Evolutionary conservation across 2,888 invertebrate species (phyloP).

Genomic region (Netelia melanura): DNA sequence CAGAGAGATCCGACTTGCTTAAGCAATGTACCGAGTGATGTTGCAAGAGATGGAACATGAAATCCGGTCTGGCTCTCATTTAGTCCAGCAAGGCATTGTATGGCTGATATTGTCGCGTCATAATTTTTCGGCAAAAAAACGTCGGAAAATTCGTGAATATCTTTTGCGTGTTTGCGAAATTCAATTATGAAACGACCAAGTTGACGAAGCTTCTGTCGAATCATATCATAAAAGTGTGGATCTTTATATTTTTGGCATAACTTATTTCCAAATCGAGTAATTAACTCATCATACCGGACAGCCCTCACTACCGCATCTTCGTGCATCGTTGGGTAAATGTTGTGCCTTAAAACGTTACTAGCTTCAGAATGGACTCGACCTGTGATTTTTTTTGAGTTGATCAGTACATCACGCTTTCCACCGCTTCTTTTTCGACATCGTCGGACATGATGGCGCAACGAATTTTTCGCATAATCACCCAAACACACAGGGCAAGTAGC

Average conservation of each 20-base stretch:
- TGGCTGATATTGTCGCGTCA: conserved; percentile 42
- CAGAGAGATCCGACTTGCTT: conserved; percentile 62
- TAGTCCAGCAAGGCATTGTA: conserved; percentile 55
- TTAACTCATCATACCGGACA: conserved; percentile 60
- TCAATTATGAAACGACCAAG: conserved; percentile 59
- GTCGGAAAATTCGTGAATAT: conserved; percentile 44
- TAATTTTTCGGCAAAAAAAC: conserved; percentile 62
- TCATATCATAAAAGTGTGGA: conserved; percentile 61
- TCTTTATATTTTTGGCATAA: conserved; percentile 58
- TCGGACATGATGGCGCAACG: conserved; percentile 43
- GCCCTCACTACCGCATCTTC: conserved; percentile 40
- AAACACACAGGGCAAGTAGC: too few relatives aligned
- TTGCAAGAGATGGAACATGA: conserved; percentile 57
- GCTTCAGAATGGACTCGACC: conserved; percentile 56
- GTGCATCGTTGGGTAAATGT: conserved; percentile 53
- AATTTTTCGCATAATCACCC: too few relatives aligned
- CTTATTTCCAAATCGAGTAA: conserved; percentile 61
- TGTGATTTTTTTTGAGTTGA: background rate
- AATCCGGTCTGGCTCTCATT: conserved; percentile 49
- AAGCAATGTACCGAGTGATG: conserved; percentile 58
- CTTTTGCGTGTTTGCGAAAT: conserved; percentile 10
- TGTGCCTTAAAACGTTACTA: conserved; percentile 23
- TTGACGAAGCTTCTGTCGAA: conserved; percentile 58
- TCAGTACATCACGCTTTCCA: background rate
- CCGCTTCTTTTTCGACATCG: conserved; percentile 22